Conservation (phyloP, 2,113 vertebrate genomes). For the Gnathochromis pfefferi region DNA sequence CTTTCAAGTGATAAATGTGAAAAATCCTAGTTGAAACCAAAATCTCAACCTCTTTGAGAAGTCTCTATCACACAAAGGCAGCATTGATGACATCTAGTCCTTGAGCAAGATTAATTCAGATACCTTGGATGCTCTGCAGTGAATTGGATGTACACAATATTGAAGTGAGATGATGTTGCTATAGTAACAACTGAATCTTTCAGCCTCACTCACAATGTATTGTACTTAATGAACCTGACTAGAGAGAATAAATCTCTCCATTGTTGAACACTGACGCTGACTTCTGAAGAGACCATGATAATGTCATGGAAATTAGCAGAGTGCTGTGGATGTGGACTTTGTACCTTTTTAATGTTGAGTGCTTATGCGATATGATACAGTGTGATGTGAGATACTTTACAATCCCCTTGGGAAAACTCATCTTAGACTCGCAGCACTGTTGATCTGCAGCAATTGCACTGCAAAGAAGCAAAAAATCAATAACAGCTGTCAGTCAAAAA, state of each 20-base stretch:
- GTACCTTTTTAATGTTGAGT: not conserved
- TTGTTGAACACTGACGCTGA: not conserved
- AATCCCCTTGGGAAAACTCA: not conserved
- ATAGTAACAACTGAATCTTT: slow-evolving; percentile 29
- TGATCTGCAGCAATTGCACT: not conserved
- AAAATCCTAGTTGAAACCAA: not conserved
- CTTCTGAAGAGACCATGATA: not conserved
- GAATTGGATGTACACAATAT: not conserved
- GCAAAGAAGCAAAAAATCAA: not conserved
- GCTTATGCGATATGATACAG: not conserved
- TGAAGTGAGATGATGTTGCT: slow-evolving; percentile 23
- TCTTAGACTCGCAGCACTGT: not conserved
- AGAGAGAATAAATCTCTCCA: not conserved
- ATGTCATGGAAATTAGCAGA: not conserved
- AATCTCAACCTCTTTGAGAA: not conserved
- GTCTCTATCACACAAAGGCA: not conserved
- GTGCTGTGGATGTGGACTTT: not conserved
- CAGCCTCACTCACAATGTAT: not conserved
- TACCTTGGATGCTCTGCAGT: not conserved
- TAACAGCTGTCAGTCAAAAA: not conserved
- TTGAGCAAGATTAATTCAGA: slow-evolving; percentile 14
- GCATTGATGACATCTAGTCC: slow-evolving; percentile 1
- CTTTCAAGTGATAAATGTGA: not conserved
- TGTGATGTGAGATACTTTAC: not conserved
- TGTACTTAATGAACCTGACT: slow-evolving; percentile 12